phyloP scores from a whole-genome alignment of 2,797 vertebrate genomes.

The Mormyrus hasselquistii region DNA sequence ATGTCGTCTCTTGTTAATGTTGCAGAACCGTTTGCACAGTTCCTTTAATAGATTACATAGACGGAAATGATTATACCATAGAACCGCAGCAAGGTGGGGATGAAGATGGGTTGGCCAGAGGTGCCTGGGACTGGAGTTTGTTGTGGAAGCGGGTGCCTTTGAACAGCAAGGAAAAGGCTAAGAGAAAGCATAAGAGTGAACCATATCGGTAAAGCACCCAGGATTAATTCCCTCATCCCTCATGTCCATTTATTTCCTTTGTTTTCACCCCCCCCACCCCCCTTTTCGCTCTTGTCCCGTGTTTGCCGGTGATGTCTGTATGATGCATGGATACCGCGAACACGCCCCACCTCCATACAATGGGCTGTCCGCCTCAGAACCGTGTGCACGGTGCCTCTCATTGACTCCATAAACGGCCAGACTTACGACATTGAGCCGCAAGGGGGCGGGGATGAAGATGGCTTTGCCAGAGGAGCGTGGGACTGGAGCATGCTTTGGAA shows the following conservation, averaged over 20 bases:
- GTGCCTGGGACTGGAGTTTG: conserved; percentile 98
- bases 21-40: conserved; percentile 95
- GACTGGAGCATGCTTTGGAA: conserved; percentile 99
- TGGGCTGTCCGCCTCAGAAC: conserved; percentile 69
- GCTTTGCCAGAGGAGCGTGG: conserved; percentile 97
- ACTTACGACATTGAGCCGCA: conserved; percentile 77
- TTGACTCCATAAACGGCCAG: conserved; percentile 95
- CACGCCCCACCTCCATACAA: conserved; percentile 29
- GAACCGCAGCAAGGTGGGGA: conserved; percentile 98
- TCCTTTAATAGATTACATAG: conserved; percentile 99
- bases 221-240: conserved; percentile 4
- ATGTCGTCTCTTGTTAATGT: conserved; percentile 66
- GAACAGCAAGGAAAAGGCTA: conserved; percentile 88
- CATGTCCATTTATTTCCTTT: not conserved
- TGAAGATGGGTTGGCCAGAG: conserved; percentile 94
- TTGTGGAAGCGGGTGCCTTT: conserved; percentile 96
- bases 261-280: not conserved
- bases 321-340: conserved; percentile 21
- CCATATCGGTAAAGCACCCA: conserved; percentile 85
- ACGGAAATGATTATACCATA: conserved; percentile 97
- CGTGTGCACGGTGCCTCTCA: conserved; percentile 92
- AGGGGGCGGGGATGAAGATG: conserved; percentile 91
- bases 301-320: conserved; percentile 5
- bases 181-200: conserved; percentile 86
- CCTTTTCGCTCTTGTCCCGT: not conserved